These are phyloP conservation scores for Drosophila demipolita DNA, from an alignment of 2,888 invertebrate genomes.

Conservation along the genomic window DNA sequence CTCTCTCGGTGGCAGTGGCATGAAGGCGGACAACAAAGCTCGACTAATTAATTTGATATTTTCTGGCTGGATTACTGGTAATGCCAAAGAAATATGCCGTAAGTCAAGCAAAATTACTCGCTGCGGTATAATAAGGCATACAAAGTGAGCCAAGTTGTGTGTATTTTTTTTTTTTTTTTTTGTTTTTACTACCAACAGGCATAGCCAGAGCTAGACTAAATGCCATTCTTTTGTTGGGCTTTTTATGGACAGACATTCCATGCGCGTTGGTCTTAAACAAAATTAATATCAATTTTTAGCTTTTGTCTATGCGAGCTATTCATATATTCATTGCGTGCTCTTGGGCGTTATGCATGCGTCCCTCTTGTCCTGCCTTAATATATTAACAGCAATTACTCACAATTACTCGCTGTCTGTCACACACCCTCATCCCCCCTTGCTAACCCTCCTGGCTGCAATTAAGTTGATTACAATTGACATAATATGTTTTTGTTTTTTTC, in stretches of 20 bases:
- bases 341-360: constrained; percentile 63
- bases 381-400: constrained; percentile 78
- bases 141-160: constrained; percentile 47
- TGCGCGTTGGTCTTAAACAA: constrained; percentile 44
- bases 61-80: constrained; percentile 41
- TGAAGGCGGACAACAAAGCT: constrained; percentile 52
- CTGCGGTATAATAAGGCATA: constrained; percentile 53
- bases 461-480: constrained; percentile 73
- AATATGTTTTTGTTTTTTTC: constrained; percentile 23
- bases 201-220: constrained; percentile 16
- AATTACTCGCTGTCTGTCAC: constrained; percentile 60
- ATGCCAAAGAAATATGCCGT: constrained; percentile 38
- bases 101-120: constrained; percentile 40
- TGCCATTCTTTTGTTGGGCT: constrained; percentile 39
- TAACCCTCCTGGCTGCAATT: constrained; percentile 56
- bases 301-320: constrained; percentile 67
- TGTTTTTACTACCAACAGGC: constrained; percentile 4
- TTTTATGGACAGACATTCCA: constrained; percentile 72
- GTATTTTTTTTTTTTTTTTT: constrained; percentile 26
- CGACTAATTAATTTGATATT: constrained; percentile 75
- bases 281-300: constrained; percentile 80
- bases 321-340: constrained; percentile 72
- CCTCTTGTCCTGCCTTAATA: constrained; percentile 58
- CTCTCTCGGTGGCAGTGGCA: constrained; percentile 17
- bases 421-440: constrained; percentile 1